A percentile compares a stretch with the other conserved stretches of the same genome.
Conservation (phyloP, 2,797 vertebrate genomes). For the Karalla daura region DNA sequence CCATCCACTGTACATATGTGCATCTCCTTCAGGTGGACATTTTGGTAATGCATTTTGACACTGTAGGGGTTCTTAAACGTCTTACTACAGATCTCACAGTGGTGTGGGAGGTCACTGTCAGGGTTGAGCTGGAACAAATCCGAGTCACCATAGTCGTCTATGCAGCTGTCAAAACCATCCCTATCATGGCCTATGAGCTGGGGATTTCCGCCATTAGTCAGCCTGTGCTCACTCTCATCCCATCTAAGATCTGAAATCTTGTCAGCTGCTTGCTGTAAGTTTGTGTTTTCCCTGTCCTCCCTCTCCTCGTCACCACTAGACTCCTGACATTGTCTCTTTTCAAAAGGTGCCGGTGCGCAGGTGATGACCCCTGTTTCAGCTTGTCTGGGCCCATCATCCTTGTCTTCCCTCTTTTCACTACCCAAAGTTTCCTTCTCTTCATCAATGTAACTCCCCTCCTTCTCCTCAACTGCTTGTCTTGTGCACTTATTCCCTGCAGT, state of each 20-base stretch:
- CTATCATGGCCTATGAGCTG: constrained; percentile 73
- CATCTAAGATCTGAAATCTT: constrained; percentile 80
- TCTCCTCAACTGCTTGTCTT: constrained; percentile 54
- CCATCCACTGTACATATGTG: constrained; percentile 94
- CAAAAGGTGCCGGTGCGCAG: constrained; percentile 50
- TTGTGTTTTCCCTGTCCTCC: constrained; percentile 70
- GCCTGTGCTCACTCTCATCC: constrained; percentile 80
- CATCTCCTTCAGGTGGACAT: constrained; percentile 92
- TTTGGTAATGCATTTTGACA: constrained; percentile 95
- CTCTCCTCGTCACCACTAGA: constrained; percentile 41
- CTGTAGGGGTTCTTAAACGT: constrained; percentile 95
- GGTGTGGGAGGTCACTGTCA: constrained; percentile 84
- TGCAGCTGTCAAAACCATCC: constrained; percentile 78
- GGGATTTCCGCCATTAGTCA: constrained; percentile 79
- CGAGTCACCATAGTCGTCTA: constrained; percentile 76
- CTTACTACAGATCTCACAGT: constrained; percentile 95
- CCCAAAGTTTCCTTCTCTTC: constrained; percentile 75
- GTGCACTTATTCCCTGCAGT: constrained; percentile 54
- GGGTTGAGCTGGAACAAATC: constrained; percentile 77
- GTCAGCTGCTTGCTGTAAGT: constrained; percentile 64
- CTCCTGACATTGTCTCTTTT: constrained; percentile 52
- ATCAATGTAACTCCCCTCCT: constrained; percentile 49
- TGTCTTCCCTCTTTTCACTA: constrained; percentile 65
- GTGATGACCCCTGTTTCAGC: constrained; percentile 77
- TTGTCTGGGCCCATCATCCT: constrained; percentile 62